Conservation (phyloP, 2,113 vertebrate genomes). For the Cyanoramphus novaezelandiae region DNA sequence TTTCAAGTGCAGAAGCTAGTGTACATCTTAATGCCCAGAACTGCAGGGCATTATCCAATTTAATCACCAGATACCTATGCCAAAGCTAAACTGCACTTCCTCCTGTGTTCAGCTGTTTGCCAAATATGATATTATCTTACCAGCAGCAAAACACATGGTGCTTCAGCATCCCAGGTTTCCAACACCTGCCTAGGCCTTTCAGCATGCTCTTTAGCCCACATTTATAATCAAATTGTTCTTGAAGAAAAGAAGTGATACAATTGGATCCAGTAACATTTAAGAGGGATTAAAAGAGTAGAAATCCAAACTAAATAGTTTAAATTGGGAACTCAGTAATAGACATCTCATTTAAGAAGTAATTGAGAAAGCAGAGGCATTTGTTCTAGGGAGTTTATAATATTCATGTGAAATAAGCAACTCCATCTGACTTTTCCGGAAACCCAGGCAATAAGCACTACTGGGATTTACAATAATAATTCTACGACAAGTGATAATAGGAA, state of each 20-base stretch:
- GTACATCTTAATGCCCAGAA: background rate
- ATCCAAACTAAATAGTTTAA: background rate
- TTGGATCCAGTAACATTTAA: background rate
- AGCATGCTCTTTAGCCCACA: background rate
- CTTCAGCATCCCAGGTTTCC: background rate
- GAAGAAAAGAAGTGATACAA: background rate
- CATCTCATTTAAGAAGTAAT: background rate
- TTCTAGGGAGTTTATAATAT: rapidly evolving
- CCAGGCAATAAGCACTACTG: background rate
- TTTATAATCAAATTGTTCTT: background rate
- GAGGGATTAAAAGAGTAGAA: background rate
- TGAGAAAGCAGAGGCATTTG: background rate
- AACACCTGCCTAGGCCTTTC: background rate
- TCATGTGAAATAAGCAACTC: background rate
- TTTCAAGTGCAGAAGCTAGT: background rate
- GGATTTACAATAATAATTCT: background rate
- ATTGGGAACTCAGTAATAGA: background rate
- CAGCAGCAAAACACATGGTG: background rate
- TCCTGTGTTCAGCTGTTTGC: background rate
- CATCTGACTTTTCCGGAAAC: background rate
- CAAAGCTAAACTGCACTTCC: background rate
- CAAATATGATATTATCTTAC: background rate
- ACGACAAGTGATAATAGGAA: background rate
- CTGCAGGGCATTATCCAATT: background rate
- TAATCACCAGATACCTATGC: background rate